phyloP scores from a whole-genome alignment of 1,140 invertebrate species.

The Drosophila ercepeae region DNA sequence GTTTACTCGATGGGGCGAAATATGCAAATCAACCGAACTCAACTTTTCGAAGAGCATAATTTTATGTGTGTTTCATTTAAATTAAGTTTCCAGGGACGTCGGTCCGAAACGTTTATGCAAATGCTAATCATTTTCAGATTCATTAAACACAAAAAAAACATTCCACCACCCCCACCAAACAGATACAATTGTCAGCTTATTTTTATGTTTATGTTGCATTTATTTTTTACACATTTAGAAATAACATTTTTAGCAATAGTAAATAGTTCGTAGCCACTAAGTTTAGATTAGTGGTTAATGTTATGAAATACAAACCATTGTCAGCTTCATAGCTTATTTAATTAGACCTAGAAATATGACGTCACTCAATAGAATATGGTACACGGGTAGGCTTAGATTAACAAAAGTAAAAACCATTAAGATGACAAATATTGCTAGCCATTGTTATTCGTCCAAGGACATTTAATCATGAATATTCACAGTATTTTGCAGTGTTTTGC shows the following conservation, averaged over 20 bases:
- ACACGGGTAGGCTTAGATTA: constrained; percentile 2
- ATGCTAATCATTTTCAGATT: constrained; percentile 31
- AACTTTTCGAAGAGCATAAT: constrained; percentile 55
- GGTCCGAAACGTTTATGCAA: constrained; percentile 38
- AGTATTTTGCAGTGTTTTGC: constrained; percentile 22
- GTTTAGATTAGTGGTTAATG: constrained; percentile 27
- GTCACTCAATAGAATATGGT: constrained; percentile 6
- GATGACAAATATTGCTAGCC: constrained; percentile 1
- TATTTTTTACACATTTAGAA: constrained; percentile 57
- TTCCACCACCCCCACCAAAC: no score
- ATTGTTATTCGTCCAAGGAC: constrained; percentile 21
- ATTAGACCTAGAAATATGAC: constrained; percentile 24
- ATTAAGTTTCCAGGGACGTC: constrained; percentile 40
- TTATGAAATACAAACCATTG: constrained; percentile 33
- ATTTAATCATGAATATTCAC: constrained; percentile 41
- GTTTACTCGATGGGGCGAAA: constrained; percentile 31
- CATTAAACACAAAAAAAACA: constrained; percentile 16
- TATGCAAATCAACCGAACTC: constrained; percentile 61
- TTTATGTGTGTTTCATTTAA: constrained; percentile 73
- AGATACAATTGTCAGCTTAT: no score
- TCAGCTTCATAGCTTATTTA: constrained; percentile 36
- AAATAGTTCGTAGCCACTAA: constrained; percentile 50
- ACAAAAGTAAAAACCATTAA: not conserved
- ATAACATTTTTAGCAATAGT: constrained; percentile 55
- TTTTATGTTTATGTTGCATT: constrained; percentile 43